Evolutionary conservation across 2,888 invertebrate species (phyloP).

Genomic region (Lamellibrachia satsuma): DNA sequence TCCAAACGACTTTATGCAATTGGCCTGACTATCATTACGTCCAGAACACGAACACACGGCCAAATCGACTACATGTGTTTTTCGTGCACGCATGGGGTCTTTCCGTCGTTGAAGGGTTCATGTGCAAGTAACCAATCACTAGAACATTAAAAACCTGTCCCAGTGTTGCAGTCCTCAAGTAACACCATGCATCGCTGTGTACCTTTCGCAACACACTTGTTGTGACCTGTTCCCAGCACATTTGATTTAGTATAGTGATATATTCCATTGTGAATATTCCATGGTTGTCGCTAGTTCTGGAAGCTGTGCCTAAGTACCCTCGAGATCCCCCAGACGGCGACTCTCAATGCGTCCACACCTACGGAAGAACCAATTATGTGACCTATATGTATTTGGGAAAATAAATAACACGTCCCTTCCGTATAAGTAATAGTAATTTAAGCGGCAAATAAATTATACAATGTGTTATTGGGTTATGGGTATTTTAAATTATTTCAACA

Average conservation of each 20-base stretch:
- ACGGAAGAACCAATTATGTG: too few relatives aligned
- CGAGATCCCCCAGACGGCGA: background rate
- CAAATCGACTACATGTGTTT: background rate
- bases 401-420: too few relatives aligned
- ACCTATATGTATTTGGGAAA: too few relatives aligned
- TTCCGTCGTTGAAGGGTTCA: background rate
- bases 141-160: background rate
- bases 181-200: too few relatives aligned
- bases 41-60: background rate
- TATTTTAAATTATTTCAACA: too few relatives aligned
- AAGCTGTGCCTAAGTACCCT: background rate
- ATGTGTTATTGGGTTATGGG: too few relatives aligned
- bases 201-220: too few relatives aligned
- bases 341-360: background rate
- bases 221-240: background rate
- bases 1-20: background rate
- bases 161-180: background rate
- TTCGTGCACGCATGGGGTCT: background rate
- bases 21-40: background rate
- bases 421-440: too few relatives aligned
- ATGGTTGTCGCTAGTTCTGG: background rate
- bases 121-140: background rate
- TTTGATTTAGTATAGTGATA: background rate
- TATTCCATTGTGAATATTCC: background rate
- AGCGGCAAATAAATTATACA: too few relatives aligned